Evolutionary conservation across 2,888 invertebrate genomes (phyloP).

Genomic region (Polyommatus iphigenia): DNA sequence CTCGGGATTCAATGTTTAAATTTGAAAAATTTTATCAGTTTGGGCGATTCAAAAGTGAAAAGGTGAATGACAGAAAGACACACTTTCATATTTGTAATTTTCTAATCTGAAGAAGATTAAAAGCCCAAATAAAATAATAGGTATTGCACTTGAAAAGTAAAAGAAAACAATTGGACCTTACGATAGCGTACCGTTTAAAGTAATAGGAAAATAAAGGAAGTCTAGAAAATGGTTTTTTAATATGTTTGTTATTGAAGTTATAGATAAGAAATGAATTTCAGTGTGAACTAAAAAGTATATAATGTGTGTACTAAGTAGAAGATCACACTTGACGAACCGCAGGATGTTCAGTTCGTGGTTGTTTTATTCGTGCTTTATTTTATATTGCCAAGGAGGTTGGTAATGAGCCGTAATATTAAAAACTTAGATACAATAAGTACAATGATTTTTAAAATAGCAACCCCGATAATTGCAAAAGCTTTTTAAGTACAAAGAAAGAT

Average conservation of each 20-base stretch:
- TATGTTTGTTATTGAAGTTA: background rate
- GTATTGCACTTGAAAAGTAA: background rate
- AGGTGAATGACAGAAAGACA: too few species aligned
- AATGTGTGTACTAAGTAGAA: background rate
- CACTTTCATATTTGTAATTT: too few species aligned
- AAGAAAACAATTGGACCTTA: background rate
- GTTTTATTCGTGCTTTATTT: slow-evolving; percentile 32
- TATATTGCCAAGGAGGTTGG: slow-evolving; percentile 9
- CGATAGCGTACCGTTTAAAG: background rate
- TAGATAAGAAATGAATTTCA: slow-evolving; percentile 25
- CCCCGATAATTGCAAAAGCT: too few species aligned
- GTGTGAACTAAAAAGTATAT: background rate
- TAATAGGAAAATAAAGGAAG: background rate
- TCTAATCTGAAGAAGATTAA: background rate
- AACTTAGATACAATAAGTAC: too few species aligned
- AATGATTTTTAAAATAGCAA: too few species aligned
- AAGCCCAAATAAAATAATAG: background rate
- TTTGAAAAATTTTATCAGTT: too few species aligned
- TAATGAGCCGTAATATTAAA: background rate
- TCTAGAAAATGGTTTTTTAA: slow-evolving; percentile 24
- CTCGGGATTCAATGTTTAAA: too few species aligned
- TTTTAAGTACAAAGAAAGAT: too few species aligned
- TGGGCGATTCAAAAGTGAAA: too few species aligned
- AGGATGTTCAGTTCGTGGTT: slow-evolving; percentile 28
- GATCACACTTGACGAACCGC: background rate